Evolutionary conservation across 2,113 vertebrate genomes (phyloP).

Genomic region (Dolichotis patagonum): DNA sequence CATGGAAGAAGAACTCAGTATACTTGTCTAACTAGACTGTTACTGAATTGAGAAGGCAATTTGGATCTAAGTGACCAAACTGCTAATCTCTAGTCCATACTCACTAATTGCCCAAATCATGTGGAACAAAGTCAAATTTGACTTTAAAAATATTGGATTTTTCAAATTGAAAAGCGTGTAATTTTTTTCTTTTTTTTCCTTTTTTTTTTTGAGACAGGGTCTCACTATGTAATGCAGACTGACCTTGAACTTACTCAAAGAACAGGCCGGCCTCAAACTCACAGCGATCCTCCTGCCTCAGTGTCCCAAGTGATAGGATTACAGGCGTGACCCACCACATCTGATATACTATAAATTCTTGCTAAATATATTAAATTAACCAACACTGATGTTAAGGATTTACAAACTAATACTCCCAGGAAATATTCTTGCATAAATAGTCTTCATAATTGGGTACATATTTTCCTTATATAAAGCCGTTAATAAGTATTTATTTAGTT

Average conservation of each 20-base stretch:
- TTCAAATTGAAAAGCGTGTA: not conserved
- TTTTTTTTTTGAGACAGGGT: not conserved
- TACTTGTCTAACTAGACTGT: not conserved
- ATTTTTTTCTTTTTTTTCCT: not conserved
- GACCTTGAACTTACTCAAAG: not conserved
- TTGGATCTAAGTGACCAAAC: not conserved
- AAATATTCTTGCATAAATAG: not conserved
- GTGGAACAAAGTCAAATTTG: not conserved
- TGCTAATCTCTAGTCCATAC: not conserved
- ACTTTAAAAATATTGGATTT: not conserved
- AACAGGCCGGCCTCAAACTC: not conserved
- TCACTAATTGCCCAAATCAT: not conserved
- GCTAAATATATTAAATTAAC: slow-evolving; percentile 1
- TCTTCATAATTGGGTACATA: not conserved
- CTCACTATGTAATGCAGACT: not conserved
- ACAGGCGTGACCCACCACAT: not conserved
- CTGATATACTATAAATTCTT: not conserved
- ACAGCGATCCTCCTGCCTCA: not conserved
- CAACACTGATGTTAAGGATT: not conserved
- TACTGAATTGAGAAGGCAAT: not conserved
- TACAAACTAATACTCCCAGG: not conserved
- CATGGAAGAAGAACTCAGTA: slow-evolving; percentile 1
- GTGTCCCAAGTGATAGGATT: not conserved
- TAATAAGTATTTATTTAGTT: not conserved
- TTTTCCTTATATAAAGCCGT: not conserved